Conservation (phyloP, 2,797 vertebrate genomes). For the Enteromius unitaeniatus region DNA sequence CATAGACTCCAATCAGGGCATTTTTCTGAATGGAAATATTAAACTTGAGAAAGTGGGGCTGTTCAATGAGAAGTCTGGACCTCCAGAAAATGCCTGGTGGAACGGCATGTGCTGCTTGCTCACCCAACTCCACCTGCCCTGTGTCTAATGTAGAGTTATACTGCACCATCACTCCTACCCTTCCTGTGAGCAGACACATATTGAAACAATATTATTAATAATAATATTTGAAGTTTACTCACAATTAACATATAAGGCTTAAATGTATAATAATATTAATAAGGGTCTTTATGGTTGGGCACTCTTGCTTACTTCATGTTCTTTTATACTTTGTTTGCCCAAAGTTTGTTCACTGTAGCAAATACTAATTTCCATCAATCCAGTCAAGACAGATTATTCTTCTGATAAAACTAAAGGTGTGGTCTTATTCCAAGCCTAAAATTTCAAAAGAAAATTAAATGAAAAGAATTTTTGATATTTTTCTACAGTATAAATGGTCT, state of each 20-base stretch:
- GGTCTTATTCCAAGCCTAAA: slow-evolving; percentile 7
- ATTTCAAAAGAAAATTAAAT: slow-evolving; percentile 27
- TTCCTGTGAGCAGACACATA: slow-evolving; percentile 77
- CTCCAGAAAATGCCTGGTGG: slow-evolving; percentile 97
- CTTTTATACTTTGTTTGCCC: not conserved
- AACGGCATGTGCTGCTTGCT: slow-evolving; percentile 86
- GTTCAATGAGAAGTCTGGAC: slow-evolving; percentile 90
- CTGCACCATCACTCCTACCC: slow-evolving; percentile 82
- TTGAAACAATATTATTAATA: slow-evolving; percentile 1
- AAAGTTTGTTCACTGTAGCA: not conserved
- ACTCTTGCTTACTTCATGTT: not conserved
- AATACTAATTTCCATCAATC: not conserved
- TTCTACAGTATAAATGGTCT: slow-evolving; percentile 10
- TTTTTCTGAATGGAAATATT: slow-evolving; percentile 99
- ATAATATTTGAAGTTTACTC: not conserved
- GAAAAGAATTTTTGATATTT: not conserved
- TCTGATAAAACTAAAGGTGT: not conserved
- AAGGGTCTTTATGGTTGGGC: not conserved
- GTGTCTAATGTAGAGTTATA: slow-evolving; percentile 96
- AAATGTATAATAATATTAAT: not conserved
- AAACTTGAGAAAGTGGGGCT: slow-evolving; percentile 96
- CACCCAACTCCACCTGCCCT: slow-evolving; percentile 92
- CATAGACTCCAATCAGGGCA: slow-evolving; percentile 95
- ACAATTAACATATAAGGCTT: not conserved
- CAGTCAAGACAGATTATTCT: slow-evolving; percentile 2